Conservation (phyloP, 1,140 invertebrate genomes). For the Anthonomus grandis region DNA sequence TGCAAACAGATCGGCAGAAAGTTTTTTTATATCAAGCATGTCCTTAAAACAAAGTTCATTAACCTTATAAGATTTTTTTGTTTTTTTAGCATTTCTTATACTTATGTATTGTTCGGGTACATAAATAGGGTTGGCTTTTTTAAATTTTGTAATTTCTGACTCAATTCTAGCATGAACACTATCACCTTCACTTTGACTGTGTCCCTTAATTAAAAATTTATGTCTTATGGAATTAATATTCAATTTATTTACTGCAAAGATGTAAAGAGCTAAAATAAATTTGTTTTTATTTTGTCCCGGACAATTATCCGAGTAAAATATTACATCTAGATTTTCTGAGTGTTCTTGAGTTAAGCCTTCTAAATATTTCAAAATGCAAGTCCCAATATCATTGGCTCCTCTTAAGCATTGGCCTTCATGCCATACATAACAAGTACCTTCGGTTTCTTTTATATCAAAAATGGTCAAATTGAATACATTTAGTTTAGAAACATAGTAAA, state of each 20-base stretch:
- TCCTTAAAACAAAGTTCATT: neutral
- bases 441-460: slow-evolving; percentile 43
- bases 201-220: slow-evolving; percentile 3
- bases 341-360: too few species aligned
- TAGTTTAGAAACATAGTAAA: too few species aligned
- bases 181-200: too few species aligned
- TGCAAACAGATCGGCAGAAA: neutral
- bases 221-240: slow-evolving; percentile 12
- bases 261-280: too few species aligned
- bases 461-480: slow-evolving; percentile 37
- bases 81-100: neutral
- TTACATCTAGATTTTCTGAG: slow-evolving; percentile 3
- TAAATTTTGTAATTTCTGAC: neutral
- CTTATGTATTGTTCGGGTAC: slow-evolving; percentile 3
- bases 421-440: slow-evolving; percentile 49
- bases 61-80: neutral
- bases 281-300: too few species aligned
- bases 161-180: neutral
- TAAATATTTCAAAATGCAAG: slow-evolving; percentile 34
- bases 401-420: slow-evolving; percentile 47
- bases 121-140: slow-evolving; percentile 1
- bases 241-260: neutral
- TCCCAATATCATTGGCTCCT: slow-evolving; percentile 48
- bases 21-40: too few species aligned
- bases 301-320: slow-evolving; percentile 6